Base-by-base conservation (phyloP, 2,797 vertebrate genomes). In the Chaetophractus vellerosus region DNA sequence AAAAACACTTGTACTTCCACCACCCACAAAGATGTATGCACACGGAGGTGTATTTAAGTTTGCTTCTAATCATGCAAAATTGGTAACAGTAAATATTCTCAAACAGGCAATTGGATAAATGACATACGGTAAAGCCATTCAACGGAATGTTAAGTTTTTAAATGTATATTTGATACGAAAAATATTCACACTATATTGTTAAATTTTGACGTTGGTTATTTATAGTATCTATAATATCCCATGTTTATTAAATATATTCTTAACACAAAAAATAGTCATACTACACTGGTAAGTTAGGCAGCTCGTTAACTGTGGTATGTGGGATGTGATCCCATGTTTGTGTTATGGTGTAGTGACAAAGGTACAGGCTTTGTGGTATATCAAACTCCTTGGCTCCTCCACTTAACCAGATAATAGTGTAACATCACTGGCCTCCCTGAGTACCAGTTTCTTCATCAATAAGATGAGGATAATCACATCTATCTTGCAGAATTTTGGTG, bases 41-140 rank as follows among this genome's bases (percentile, higher is more conserved):
- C 1, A 71, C 15, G 41, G 75, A 52, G 68, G 57, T 48, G 45
- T 83, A 48, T 36, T 80, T 38, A 26, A 52, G 14, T 61, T 41
- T 87, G 18, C 93, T 68, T 96, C 33, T 94, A 16, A 52, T 26
- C 36, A 23, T 28, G 4, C 24, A 80, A 93, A 78, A 69, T 16
- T 78, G 19, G 45, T 66, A 68, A 82, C 4, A 72, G 33, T 50
- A 59, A 66, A 24, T 38, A 66, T 63, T 11, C 19, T 23, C 23
- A 21, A 72, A 48, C 21, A 31, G 28, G 68, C 5, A 80, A 12
- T 48, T 85, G 66, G 50, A 33, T 55, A 88, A 89, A 87, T 71
- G 41, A 59, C 78, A 23, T n/a, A 31, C 18, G 4, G 11, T 50
- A 75, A 1, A 88, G 18, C 26, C 48, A 59, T 52, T 55, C n/a